Evolutionary conservation across 2,113 vertebrate species (phyloP), one percentile per base, ranked within the genome.

Genomic region (Murina feae): DNA sequence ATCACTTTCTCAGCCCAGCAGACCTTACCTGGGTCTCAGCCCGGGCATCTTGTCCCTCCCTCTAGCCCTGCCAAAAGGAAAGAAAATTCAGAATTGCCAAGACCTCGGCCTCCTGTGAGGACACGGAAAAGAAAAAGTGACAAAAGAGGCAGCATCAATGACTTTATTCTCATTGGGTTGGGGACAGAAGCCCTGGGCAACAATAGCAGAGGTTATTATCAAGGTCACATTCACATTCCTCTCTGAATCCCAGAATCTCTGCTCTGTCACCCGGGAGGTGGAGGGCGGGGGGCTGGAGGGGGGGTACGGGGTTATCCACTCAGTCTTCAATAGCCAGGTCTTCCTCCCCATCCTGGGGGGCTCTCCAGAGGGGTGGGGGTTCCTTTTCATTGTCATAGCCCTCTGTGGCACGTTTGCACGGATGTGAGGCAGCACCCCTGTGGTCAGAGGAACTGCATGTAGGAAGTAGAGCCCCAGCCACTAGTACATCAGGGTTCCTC

Each of bases 381-480:
- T 84, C 39, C 55, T 63, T 42, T 25, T 28, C 32, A 6, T 0
- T 3, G 16, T 9, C 0, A 5, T 32, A 47, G 23, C 51, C 20
- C 74, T 55, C 21, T 21, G 21, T 9, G 13, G 18, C 2, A 0
- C 4, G 0, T 79, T 44, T 60, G n/a, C 18, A 16, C 18, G 23
- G 23, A 3, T 39, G 8, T 14, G 11, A 5, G 58, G 79, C 0
- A 63, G 49, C 65, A 20, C 39, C 35, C 81, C 21, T 4, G 18
- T 6, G 44, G 17, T 9, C 37, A 66, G 10, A n/a, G 4, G 32
- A 42, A 30, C 49, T 37, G 0, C 1, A 0, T 16, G 9, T 1
- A 1, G 74, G 51, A 49, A 30, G 39, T 6, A 14, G 32, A 51
- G 10, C 5, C 6, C 47, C 10, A 13, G 18, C 76, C 25, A 14